These are phyloP conservation scores for Morinoia aosen DNA, from an alignment of 2,888 invertebrate species.

Conservation along the genomic window DNA sequence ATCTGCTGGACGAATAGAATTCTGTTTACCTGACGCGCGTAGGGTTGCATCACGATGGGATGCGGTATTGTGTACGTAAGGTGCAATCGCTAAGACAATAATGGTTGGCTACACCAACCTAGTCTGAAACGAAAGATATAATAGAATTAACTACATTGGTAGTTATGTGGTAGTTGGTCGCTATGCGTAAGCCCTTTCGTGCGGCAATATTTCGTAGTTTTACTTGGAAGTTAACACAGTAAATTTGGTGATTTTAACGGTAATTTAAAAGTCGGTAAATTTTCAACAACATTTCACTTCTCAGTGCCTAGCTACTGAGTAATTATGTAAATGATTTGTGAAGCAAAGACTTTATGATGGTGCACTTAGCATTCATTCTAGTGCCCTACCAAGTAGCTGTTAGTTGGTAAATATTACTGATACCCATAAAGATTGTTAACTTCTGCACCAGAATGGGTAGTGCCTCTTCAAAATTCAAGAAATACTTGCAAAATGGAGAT, in stretches of 20 bases:
- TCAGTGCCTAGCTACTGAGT: neutral
- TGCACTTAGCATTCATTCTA: neutral
- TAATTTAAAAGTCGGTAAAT: neutral
- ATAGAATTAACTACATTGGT: no score
- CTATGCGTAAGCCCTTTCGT: no score
- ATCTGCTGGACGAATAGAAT: neutral
- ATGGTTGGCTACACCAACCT: neutral
- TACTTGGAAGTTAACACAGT: no score
- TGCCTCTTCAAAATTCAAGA: constrained; percentile 80
- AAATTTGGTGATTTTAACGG: neutral
- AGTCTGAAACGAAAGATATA: no score
- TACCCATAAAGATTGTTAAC: neutral
- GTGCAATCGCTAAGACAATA: neutral
- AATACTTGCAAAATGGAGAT: constrained; percentile 80
- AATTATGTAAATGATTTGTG: neutral
- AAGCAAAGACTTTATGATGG: neutral
- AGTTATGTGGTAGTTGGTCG: no score
- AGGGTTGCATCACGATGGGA: neutral
- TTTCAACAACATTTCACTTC: neutral
- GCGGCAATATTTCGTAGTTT: no score
- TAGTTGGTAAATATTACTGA: neutral
- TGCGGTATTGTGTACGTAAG: neutral
- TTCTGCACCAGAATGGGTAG: constrained; percentile 76
- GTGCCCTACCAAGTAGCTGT: neutral
- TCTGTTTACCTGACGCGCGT: neutral